Percentiles rank a stretch among this genome's conserved stretches.
phyloP scores from a whole-genome alignment of 2,888 invertebrate species.

The Heteropelma amictum region DNA sequence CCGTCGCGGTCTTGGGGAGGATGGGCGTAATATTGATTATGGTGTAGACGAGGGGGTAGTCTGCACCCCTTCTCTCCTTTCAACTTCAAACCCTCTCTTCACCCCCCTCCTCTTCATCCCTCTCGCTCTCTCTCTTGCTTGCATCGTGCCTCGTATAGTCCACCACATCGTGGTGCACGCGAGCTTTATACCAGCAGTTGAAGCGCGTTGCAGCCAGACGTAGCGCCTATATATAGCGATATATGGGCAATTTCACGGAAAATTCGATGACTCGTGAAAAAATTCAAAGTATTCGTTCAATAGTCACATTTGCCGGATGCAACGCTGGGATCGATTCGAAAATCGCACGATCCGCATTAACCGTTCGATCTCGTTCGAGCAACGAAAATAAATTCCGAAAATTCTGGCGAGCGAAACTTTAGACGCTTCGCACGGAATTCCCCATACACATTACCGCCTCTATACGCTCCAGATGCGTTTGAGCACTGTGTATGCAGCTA shows the following conservation, averaged over 20 bases:
- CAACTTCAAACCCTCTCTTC: constrained; percentile 56
- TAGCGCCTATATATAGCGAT: background rate
- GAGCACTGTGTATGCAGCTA: constrained; percentile 26
- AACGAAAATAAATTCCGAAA: too few species aligned
- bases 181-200: constrained; percentile 41
- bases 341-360: too few species aligned
- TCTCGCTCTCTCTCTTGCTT: constrained; percentile 32
- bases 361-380: too few species aligned
- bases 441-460: background rate
- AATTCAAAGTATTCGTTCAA: background rate
- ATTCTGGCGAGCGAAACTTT: too few species aligned
- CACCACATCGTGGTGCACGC: constrained; percentile 43
- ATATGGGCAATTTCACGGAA: background rate
- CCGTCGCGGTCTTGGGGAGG: constrained; percentile 68
- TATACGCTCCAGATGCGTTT: constrained; percentile 17
- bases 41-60: constrained; percentile 70
- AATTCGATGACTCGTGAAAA: background rate
- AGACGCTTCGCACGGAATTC: background rate
- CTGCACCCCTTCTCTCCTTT: constrained; percentile 71
- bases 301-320: too few species aligned
- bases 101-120: constrained; percentile 36
- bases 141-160: constrained; percentile 47
- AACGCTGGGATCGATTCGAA: too few species aligned
- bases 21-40: constrained; percentile 77
- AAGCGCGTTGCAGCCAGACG: constrained; percentile 45